These are phyloP conservation scores for Ispidina lecontei DNA, from an alignment of 2,797 vertebrate species.

Conservation along the genomic window DNA sequence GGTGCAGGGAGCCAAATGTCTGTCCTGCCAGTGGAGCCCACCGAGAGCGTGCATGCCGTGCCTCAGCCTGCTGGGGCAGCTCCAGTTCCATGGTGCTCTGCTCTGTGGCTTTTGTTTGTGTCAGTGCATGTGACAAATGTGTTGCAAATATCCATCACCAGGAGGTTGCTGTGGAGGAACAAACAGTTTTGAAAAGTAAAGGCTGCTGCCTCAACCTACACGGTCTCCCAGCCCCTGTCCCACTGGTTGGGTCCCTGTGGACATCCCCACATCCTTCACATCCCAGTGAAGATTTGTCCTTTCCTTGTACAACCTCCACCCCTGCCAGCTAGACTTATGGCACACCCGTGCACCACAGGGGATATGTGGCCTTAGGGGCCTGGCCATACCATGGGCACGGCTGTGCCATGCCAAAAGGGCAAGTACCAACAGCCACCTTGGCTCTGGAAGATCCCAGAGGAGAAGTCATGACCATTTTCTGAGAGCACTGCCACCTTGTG, in stretches of 20 bases:
- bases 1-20: rapidly evolving
- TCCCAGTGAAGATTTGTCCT: rapidly evolving
- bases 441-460: background rate
- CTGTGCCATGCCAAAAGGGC: background rate
- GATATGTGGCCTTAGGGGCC: rapidly evolving
- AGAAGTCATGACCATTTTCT: background rate
- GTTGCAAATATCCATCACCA: background rate
- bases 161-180: background rate
- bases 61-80: background rate
- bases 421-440: background rate
- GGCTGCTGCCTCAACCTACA: background rate
- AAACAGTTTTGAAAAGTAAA: background rate
- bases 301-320: background rate
- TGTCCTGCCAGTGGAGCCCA: rapidly evolving
- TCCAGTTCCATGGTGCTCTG: background rate
- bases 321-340: background rate
- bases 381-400: rapidly evolving
- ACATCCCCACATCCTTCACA: rapidly evolving
- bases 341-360: background rate
- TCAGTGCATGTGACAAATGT: no score
- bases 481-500: slow-evolving; percentile 62
- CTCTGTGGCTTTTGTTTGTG: background rate
- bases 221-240: no score
- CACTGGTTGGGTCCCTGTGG: rapidly evolving
- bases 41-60: rapidly evolving